Conservation (phyloP, 2,888 invertebrate species). For the Eupeodes latifasciatus region DNA sequence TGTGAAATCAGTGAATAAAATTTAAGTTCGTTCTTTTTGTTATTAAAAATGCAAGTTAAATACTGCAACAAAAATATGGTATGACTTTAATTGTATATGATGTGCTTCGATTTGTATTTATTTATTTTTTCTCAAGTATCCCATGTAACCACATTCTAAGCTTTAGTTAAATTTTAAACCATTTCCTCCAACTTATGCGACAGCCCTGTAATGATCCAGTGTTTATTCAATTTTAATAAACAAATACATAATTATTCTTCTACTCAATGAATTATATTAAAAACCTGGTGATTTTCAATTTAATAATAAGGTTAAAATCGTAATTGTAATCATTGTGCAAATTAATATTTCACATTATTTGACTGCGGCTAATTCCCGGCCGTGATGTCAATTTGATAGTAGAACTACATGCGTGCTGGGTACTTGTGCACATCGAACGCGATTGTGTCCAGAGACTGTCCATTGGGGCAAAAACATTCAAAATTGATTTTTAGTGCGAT, state of each 20-base stretch:
- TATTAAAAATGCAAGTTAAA: no score
- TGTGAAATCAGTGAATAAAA: no score
- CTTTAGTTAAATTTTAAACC: no score
- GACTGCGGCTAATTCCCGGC: constrained; percentile 37
- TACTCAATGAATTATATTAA: constrained; percentile 75
- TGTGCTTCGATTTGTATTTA: no score
- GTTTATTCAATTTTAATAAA: constrained; percentile 11
- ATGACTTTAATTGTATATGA: no score
- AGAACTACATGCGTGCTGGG: constrained; percentile 27
- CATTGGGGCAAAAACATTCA: constrained; percentile 64
- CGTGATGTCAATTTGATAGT: not conserved
- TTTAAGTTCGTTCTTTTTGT: no score
- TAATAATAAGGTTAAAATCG: constrained; percentile 83
- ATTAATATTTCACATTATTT: constrained; percentile 76
- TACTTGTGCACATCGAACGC: constrained; percentile 1
- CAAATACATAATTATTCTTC: constrained; percentile 71
- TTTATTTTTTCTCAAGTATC: no score
- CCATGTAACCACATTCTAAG: no score
- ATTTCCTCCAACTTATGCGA: no score
- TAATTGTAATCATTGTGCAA: constrained; percentile 83
- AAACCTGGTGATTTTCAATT: constrained; percentile 80
- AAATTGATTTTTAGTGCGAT: constrained; percentile 78
- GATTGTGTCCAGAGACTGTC: constrained; percentile 30
- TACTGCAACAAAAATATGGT: no score
- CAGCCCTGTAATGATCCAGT: no score